A percentile compares a stretch with the other conserved stretches of the same genome.
Evolutionary conservation across 1,140 invertebrate genomes (phyloP).

Genomic region (Drosophila oshimai): DNA sequence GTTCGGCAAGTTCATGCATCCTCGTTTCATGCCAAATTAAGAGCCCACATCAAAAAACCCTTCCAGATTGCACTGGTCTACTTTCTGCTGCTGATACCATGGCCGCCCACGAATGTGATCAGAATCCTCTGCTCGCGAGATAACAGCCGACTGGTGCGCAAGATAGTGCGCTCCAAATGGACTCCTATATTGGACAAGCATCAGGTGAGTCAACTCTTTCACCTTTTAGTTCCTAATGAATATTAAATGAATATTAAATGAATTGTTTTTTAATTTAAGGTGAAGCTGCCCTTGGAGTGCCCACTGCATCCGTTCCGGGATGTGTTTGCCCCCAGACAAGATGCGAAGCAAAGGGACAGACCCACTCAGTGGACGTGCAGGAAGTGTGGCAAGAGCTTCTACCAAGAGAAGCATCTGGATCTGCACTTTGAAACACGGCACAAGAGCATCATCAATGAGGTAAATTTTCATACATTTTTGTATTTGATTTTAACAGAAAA

Average conservation of each 20-base stretch:
- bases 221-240: neutral
- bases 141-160: conserved; percentile 93
- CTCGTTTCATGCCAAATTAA: neutral
- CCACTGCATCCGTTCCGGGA: conserved; percentile 94
- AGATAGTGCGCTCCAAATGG: conserved; percentile 95
- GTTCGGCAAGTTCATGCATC: conserved; percentile 1
- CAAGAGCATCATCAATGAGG: conserved; percentile 92
- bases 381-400: conserved; percentile 95
- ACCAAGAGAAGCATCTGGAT: conserved; percentile 93
- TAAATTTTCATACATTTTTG: conserved; percentile 80
- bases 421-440: conserved; percentile 95
- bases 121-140: conserved; percentile 94
- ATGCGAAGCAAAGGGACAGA: conserved; percentile 90
- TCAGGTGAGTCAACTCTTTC: conserved; percentile 84
- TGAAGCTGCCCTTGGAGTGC: conserved; percentile 92
- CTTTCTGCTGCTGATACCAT: conserved; percentile 87
- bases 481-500: neutral
- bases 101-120: conserved; percentile 92
- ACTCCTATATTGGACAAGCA: conserved; percentile 93
- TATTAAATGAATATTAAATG: no score
- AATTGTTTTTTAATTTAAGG: conserved; percentile 51
- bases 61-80: conserved; percentile 67
- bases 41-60: neutral
- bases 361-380: conserved; percentile 95
- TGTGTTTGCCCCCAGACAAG: conserved; percentile 92